Base-by-base conservation (phyloP, 2,797 vertebrate species). In the Melanotaenia pygmaea region DNA sequence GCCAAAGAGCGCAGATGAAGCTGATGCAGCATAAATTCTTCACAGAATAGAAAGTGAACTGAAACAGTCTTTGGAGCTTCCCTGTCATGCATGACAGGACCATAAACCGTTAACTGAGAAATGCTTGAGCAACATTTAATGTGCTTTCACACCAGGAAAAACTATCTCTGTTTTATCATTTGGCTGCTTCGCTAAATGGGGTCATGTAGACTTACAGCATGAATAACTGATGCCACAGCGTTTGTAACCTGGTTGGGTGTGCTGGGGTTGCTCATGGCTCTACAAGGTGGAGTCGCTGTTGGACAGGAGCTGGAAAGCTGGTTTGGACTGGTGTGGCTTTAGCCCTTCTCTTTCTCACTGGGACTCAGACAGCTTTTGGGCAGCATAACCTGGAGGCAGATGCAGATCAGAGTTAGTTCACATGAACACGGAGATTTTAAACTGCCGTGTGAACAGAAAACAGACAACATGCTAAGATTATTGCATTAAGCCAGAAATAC, bases 291-390 rank as follows among this genome's bases (percentile, higher is more conserved):
- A 85, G 76, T 76, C 13, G 77, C 75, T 82, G 82, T 69, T 50
- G 74, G 78, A 72, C 79, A 82, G 76, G 72, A 9, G 73, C 38
- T 62, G 85, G 81, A 78, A 76, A 88, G 84, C 85, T 88, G 80
- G 71, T 69, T 28, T 34, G 80, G 80, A 81, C 74, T 14, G 47
- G 73, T 85, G 85, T 3, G 83, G 84, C 90, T 92, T 95, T 94
- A 95, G 90, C 94, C 94, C 91, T 95, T 95, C 88, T 95, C 94
- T 94, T 95, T 94, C 93, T 95, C 94, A 74, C 93, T 94, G 88
- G 90, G 94, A 94, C 94, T 95, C 90, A 95, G 90, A 72, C 92
- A 92, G 88, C 93, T 94, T 94, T 93, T 93, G 93, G 89, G 92
- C 92, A 94, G 94, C 94, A 95, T 95, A 95, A 95, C 94, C 94